Evolutionary conservation across 2,888 invertebrate species (phyloP), one percentile per base, ranked within the genome.

Genomic region (Amorpha juglandis): DNA sequence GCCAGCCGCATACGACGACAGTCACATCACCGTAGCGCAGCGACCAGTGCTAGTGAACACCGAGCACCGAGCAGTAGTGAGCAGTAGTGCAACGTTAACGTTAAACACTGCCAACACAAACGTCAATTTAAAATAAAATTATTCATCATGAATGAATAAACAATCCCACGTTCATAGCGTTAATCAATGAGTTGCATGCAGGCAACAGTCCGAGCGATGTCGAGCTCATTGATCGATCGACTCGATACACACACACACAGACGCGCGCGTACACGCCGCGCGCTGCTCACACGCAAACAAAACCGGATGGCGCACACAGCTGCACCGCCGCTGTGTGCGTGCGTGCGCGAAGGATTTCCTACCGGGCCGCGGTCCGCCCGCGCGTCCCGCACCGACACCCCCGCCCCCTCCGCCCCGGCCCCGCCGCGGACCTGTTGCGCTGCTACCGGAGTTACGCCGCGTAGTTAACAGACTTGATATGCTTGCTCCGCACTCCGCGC

Each of bases 401-500:
- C 27, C 4, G n/a, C n/a, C n/a, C n/a, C n/a, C n/a, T n/a, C n/a
- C n/a, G n/a, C n/a, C n/a, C n/a, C n/a, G n/a, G n/a, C n/a, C 89
- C 86, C 86, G 88, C 87, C 90, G 89, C 94, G 85, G 92, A 92
- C 92, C 92, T 92, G 92, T 92, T 93, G 89, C 88, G 88, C 87
- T 83, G 93, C 93, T 93, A 93, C 93, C 89, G 92, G 93, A 92
- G 92, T 93, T 93, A 93, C 93, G 92, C 93, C 90, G 92, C 92
- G 91, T 93, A 92, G 90, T 92, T 93, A 92, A 92, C 91, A 89
- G 91, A 90, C 89, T 89, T 84, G 91, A 89, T 91, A 89, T 90
- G 90, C 90, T 83, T 83, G 89, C 87, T 86, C 87, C 78, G 81
- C 79, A 76, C 77, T 76, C 58, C 74, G 77, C 78, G 70, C 79